Percentiles rank a stretch among this genome's conserved stretches.
phyloP scores from a whole-genome alignment of 30 jellyfish, hydroid and myxozoan genomes.

The Catostylus mosaicus region DNA sequence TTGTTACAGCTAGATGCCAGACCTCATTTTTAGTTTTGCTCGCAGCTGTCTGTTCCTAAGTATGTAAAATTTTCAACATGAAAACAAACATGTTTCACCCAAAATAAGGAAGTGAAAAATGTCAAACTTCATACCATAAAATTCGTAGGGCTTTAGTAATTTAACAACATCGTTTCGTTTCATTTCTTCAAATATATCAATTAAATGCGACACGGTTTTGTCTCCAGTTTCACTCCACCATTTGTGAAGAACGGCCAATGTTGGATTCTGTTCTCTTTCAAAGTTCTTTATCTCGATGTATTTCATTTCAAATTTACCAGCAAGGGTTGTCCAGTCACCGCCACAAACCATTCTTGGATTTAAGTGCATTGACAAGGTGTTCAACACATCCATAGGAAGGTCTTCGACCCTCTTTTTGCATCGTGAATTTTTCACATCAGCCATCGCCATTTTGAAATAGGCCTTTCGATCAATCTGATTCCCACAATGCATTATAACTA shows the following conservation, averaged over 20 bases:
- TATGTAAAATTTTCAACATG: not conserved
- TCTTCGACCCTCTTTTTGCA: conserved; percentile 46
- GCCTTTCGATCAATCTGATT: not conserved
- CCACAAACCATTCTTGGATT: conserved; percentile 66
- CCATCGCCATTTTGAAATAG: not conserved
- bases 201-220: conserved; percentile 14
- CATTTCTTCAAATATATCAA: not conserved
- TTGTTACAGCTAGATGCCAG: no score
- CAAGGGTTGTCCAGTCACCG: conserved; percentile 69
- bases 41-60: no score
- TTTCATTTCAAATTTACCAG: conserved; percentile 59
- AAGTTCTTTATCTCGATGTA: conserved; percentile 20
- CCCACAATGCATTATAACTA: conserved; percentile 34
- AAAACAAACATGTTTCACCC: not conserved
- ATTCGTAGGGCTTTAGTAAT: conserved; percentile 45
- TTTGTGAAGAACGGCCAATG: conserved; percentile 50
- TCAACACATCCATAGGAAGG: conserved; percentile 28
- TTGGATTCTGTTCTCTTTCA: conserved; percentile 62
- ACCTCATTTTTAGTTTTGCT: no score
- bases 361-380: conserved; percentile 40
- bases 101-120: not conserved
- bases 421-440: not conserved
- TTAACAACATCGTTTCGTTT: conserved; percentile 36
- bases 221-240: conserved; percentile 74
- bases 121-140: conserved; percentile 24